These are phyloP conservation scores for Tuberolachnus salignus DNA, from an alignment of 2,888 invertebrate genomes.

Conservation along the genomic window DNA sequence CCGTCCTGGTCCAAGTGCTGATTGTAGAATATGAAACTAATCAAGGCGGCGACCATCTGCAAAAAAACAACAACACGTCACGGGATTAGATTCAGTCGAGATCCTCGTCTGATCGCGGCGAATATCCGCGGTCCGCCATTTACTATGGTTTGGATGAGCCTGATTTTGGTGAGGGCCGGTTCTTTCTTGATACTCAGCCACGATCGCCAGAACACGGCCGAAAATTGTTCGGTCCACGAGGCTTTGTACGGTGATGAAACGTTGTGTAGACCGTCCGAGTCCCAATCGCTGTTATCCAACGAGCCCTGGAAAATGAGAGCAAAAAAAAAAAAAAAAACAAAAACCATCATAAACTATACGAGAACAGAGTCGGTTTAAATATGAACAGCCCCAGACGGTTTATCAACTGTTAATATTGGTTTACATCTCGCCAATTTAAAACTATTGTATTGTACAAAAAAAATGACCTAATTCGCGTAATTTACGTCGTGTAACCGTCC, in stretches of 20 bases:
- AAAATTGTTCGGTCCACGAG: constrained; percentile 85
- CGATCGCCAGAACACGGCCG: constrained; percentile 87
- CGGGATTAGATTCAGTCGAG: not conserved
- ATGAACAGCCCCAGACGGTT: too few species aligned
- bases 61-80: constrained; percentile 60
- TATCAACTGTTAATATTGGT: too few species aligned
- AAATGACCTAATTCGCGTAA: too few species aligned
- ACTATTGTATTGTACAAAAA: too few species aligned
- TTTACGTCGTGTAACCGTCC: too few species aligned
- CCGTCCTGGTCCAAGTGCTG: constrained; percentile 83
- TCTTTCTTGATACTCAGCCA: constrained; percentile 89
- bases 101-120: too few species aligned
- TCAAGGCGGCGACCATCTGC: constrained; percentile 86
- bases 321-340: not conserved
- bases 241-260: constrained; percentile 75
- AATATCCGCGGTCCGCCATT: not conserved
- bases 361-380: too few species aligned
- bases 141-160: constrained; percentile 86
- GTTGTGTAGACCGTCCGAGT: constrained; percentile 35
- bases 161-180: constrained; percentile 86
- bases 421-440: too few species aligned
- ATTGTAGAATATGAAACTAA: constrained; percentile 86
- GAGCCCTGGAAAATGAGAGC: constrained; percentile 6
- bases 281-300: not conserved
- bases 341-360: too few species aligned